Evolutionary conservation across 2,888 invertebrate species (phyloP).

Genomic region (Sphaeridia pumilis): DNA sequence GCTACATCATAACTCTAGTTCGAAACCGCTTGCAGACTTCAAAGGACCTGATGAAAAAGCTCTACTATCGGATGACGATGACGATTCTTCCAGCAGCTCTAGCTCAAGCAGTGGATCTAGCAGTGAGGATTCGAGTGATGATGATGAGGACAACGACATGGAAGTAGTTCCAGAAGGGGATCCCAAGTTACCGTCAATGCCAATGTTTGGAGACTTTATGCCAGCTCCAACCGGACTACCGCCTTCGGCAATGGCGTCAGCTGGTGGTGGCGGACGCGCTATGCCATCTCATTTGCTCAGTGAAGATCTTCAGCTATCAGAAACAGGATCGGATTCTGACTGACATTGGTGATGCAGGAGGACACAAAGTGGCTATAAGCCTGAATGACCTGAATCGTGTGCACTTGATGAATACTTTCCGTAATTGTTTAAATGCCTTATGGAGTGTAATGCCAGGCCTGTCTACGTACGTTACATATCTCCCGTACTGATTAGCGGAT

Average conservation of each 20-base stretch:
- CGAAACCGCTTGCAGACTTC: too few species aligned
- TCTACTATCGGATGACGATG: too few species aligned
- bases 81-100: constrained; percentile 35
- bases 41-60: too few species aligned
- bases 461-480: too few species aligned
- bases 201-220: constrained; percentile 4
- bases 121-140: constrained; percentile 38
- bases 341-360: too few species aligned
- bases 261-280: constrained; percentile 39
- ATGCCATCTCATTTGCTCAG: constrained; percentile 58
- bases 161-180: constrained; percentile 21
- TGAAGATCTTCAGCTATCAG: constrained; percentile 75
- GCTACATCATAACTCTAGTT: too few species aligned
- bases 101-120: constrained; percentile 44
- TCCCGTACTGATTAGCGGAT: too few species aligned
- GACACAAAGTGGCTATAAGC: too few species aligned
- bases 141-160: constrained; percentile 21
- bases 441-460: too few species aligned
- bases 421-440: too few species aligned
- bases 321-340: constrained; percentile 54
- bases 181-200: constrained; percentile 8
- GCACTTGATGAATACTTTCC: too few species aligned
- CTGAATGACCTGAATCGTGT: too few species aligned
- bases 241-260: constrained; percentile 15
- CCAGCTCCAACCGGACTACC: background rate